A percentile compares a stretch with the other conserved stretches of the same genome.
Conservation (phyloP, 2,113 vertebrate genomes). For the Engystomops pustulosus region DNA sequence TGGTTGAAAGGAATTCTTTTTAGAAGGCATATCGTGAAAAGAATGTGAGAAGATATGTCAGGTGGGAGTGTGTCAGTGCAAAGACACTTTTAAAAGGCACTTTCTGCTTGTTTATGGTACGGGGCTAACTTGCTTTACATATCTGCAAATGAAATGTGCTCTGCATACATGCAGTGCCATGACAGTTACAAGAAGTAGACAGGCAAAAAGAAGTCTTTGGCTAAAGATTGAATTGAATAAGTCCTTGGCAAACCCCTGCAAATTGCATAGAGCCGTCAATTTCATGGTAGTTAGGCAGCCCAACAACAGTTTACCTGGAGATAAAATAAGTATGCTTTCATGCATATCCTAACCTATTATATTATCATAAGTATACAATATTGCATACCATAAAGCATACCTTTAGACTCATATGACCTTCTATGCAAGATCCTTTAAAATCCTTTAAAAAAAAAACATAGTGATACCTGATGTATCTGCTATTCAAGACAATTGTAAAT, state of each 20-base stretch:
- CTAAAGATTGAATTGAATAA: neutral
- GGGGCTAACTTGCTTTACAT: too few species aligned
- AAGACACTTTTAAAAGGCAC: neutral
- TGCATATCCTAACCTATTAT: neutral
- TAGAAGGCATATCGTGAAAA: neutral
- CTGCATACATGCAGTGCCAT: too few species aligned
- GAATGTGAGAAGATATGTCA: neutral
- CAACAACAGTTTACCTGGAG: too few species aligned
- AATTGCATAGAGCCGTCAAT: too few species aligned
- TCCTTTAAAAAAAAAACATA: too few species aligned
- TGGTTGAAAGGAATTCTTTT: conserved; percentile 16
- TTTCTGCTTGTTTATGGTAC: neutral
- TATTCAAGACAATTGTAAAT: neutral
- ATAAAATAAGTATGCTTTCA: too few species aligned
- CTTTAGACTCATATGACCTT: too few species aligned
- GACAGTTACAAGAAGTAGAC: too few species aligned
- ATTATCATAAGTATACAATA: neutral
- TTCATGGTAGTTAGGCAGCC: too few species aligned
- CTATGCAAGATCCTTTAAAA: too few species aligned
- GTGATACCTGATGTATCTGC: neutral
- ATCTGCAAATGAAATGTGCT: too few species aligned
- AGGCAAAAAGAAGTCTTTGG: neutral
- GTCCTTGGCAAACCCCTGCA: neutral
- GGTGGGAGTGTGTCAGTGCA: neutral
- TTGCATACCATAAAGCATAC: too few species aligned